Evolutionary conservation across 2,888 invertebrate genomes (phyloP).

Genomic region (Abrostola tripartita): DNA sequence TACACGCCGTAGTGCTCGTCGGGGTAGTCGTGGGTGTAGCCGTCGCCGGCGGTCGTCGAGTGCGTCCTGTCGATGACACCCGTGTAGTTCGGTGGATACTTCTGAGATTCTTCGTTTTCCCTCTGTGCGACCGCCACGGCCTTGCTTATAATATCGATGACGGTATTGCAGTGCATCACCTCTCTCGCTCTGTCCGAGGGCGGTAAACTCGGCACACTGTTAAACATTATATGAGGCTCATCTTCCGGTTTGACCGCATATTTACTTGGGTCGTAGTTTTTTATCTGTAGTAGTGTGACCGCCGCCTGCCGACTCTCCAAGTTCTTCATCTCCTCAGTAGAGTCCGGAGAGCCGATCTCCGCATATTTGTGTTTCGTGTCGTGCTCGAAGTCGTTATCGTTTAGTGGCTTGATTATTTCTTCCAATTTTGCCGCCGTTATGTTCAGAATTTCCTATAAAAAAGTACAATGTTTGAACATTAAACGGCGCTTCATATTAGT

Average conservation of each 20-base stretch:
- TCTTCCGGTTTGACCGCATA: constrained; percentile 82
- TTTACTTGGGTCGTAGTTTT: constrained; percentile 86
- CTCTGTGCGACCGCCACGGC: constrained; percentile 86
- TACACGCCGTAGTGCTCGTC: constrained; percentile 79
- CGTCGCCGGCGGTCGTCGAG: constrained; percentile 61
- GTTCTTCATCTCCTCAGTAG: constrained; percentile 87
- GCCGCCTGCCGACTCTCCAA: constrained; percentile 86
- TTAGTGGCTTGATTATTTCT: constrained; percentile 86
- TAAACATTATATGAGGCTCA: constrained; percentile 88
- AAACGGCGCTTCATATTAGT: constrained; percentile 70
- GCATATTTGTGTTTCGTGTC: constrained; percentile 77
- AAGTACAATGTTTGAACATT: constrained; percentile 74
- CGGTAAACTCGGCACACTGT: constrained; percentile 88
- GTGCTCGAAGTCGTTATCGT: constrained; percentile 74
- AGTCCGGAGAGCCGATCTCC: constrained; percentile 84
- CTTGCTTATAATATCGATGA: constrained; percentile 86
- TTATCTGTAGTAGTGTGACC: constrained; percentile 85
- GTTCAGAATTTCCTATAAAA: constrained; percentile 88
- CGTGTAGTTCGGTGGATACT: constrained; percentile 74
- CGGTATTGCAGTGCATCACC: constrained; percentile 86
- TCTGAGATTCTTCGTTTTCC: constrained; percentile 83
- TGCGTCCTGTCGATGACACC: constrained; percentile 76
- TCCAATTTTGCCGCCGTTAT: constrained; percentile 89
- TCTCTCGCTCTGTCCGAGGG: constrained; percentile 87
- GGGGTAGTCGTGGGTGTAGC: constrained; percentile 75